Percentiles rank a stretch among this genome's conserved stretches.
Conservation (phyloP, 2,888 invertebrate genomes). For the Laothoe populi region DNA sequence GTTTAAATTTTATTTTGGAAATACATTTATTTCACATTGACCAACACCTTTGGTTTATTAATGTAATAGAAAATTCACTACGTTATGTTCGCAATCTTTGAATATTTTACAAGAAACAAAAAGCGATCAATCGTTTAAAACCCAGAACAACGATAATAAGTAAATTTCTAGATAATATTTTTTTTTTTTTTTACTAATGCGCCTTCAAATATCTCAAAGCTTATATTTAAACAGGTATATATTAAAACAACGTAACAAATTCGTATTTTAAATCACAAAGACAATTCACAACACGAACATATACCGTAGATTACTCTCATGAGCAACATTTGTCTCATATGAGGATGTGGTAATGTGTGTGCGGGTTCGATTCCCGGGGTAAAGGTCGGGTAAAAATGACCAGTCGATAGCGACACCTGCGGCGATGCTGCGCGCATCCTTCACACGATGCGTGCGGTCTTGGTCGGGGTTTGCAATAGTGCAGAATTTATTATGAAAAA, state of each 20-base stretch:
- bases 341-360: constrained; percentile 24
- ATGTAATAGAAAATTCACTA: no score
- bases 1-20: no score
- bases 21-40: no score
- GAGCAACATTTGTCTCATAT: constrained; percentile 35
- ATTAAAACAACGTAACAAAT: background rate
- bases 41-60: no score
- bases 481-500: background rate
- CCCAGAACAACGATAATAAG: no score
- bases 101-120: no score
- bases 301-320: constrained; percentile 18
- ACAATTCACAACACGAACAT: constrained; percentile 1
- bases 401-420: constrained; percentile 42
- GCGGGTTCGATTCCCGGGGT: constrained; percentile 25
- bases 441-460: constrained; percentile 44
- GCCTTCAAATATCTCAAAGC: no score
- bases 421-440: constrained; percentile 37
- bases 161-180: no score
- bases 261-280: background rate
- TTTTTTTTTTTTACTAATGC: no score
- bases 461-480: constrained; percentile 20
- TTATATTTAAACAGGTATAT: no score
- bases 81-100: no score
- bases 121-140: no score
- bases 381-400: constrained; percentile 48